These are phyloP conservation scores for Tetragnatha montana DNA, from an alignment of 2,888 invertebrate genomes.

Conservation along the genomic window DNA sequence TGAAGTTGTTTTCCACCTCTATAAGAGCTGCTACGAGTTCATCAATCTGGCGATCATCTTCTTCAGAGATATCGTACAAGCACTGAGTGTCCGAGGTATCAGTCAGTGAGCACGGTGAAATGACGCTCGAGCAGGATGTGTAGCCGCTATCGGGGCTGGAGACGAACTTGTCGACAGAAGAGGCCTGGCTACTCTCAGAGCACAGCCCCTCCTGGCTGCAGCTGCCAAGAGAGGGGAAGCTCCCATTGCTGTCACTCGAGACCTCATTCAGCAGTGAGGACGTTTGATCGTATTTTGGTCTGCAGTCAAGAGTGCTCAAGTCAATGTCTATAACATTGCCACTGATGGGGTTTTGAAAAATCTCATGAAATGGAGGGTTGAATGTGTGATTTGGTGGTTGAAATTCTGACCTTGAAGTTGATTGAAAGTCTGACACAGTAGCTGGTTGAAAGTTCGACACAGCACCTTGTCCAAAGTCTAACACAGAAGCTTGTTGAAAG, in stretches of 20 bases:
- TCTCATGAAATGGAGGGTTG: not conserved
- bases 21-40: constrained; percentile 13
- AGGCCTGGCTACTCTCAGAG: not conserved
- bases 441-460: too few relatives aligned
- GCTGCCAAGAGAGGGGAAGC: not conserved
- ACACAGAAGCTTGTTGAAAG: too few relatives aligned
- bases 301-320: constrained; percentile 3
- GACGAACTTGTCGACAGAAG: not conserved
- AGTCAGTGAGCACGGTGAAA: constrained; percentile 4
- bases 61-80: not conserved
- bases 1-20: constrained; percentile 19
- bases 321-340: constrained; percentile 36
- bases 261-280: not conserved
- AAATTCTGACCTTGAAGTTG: not conserved
- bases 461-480: too few relatives aligned
- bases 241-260: not conserved
- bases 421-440: too few relatives aligned
- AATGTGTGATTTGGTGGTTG: not conserved
- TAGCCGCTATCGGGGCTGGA: constrained; percentile 15
- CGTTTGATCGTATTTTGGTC: not conserved
- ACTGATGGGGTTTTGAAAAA: not conserved
- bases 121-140: not conserved
- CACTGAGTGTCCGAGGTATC: not conserved
- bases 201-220: not conserved
- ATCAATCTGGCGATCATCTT: not conserved